These are phyloP conservation scores for Saccostrea echinata DNA, from an alignment of 1,140 invertebrate genomes.

Conservation along the genomic window DNA sequence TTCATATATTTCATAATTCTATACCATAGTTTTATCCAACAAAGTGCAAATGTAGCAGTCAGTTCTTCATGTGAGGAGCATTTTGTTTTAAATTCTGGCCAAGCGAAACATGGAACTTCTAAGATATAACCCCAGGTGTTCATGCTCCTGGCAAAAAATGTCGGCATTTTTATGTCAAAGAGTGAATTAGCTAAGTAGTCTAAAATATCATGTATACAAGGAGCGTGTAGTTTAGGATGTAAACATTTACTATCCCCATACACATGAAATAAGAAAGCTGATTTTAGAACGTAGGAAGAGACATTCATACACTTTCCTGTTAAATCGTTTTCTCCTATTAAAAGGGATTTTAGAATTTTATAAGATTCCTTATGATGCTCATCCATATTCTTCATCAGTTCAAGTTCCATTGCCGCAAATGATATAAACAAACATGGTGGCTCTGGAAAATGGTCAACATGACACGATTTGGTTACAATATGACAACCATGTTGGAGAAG, in stretches of 20 bases:
- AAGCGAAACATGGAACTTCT: not conserved
- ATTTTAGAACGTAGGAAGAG: constrained; percentile 26
- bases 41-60: not conserved
- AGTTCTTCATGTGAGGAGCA: not conserved
- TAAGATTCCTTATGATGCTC: not conserved
- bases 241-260: not conserved
- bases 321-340: not conserved
- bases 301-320: constrained; percentile 21
- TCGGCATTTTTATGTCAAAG: not conserved
- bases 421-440: constrained; percentile 14
- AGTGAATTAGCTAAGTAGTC: not conserved
- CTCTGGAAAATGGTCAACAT: not conserved
- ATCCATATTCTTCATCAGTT: constrained; percentile 2
- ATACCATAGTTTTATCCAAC: constrained; percentile 8
- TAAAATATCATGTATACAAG: not conserved
- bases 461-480: constrained; percentile 23
- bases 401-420: constrained; percentile 1
- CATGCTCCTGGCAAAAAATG: not conserved
- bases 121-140: constrained; percentile 4
- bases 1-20: not conserved
- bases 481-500: not conserved
- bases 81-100: not conserved
- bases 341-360: constrained; percentile 35
- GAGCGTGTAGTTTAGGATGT: not conserved
- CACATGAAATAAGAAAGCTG: constrained; percentile 28